Evolutionary conservation across 2,113 vertebrate species (phyloP).

Genomic region (Nerophis ophidion): DNA sequence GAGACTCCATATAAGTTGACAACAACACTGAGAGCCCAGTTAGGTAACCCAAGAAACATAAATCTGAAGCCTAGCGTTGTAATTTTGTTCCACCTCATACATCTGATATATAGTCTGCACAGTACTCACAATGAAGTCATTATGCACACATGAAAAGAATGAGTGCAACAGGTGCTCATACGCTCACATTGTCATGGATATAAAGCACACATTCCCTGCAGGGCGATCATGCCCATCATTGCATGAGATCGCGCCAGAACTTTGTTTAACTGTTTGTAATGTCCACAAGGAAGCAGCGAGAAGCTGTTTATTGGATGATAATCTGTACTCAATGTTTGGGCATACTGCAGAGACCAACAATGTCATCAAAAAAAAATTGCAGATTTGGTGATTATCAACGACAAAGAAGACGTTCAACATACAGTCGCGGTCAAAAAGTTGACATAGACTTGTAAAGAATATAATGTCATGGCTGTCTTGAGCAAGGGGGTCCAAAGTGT

Average conservation of each 20-base stretch:
- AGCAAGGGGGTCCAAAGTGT: too few relatives aligned
- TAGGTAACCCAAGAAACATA: constrained; percentile 22
- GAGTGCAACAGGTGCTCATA: constrained; percentile 3
- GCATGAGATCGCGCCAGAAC: not conserved
- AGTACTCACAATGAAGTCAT: constrained; percentile 15
- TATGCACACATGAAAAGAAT: constrained; percentile 7
- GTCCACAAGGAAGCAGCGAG: not conserved
- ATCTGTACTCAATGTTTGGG: not conserved
- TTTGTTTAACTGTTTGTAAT: not conserved
- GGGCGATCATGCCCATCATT: constrained; percentile 4
- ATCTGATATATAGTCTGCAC: constrained; percentile 9
- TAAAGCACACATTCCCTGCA: not conserved
- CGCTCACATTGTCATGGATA: not conserved
- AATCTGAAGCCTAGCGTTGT: not conserved
- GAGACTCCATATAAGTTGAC: not conserved
- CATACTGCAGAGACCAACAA: not conserved
- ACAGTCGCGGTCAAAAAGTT: too few relatives aligned
- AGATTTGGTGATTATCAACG: too few relatives aligned
- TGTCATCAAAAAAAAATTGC: not conserved
- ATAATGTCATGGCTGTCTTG: too few relatives aligned
- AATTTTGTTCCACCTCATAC: not conserved
- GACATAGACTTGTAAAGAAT: too few relatives aligned
- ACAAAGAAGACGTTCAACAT: not conserved
- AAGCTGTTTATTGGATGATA: constrained; percentile 1
- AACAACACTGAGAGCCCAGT: not conserved